These are phyloP conservation scores for Herminia tarsipennalis DNA, from an alignment of 2,888 invertebrate species.

Conservation along the genomic window DNA sequence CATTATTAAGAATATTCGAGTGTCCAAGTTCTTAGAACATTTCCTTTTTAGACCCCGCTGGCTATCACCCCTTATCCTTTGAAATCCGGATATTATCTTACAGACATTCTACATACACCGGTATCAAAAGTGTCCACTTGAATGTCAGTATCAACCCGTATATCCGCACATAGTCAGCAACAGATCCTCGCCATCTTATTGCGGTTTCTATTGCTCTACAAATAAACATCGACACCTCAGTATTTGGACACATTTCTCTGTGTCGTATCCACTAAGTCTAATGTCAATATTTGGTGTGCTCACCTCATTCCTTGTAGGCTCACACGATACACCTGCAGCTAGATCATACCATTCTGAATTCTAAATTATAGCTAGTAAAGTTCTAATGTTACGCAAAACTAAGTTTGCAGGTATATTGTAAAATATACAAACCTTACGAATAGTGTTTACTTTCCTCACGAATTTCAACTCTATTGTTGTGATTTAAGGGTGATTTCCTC, in stretches of 20 bases:
- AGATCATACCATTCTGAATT: constrained; percentile 21
- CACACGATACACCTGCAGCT: constrained; percentile 14
- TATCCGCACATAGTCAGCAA: constrained; percentile 37
- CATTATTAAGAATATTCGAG: too few relatives aligned
- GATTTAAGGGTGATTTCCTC: constrained; percentile 49
- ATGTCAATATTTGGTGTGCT: constrained; percentile 74
- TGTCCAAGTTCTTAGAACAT: too few relatives aligned
- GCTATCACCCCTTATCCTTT: too few relatives aligned
- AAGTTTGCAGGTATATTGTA: constrained; percentile 37
- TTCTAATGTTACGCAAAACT: constrained; percentile 4
- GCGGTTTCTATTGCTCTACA: constrained; percentile 72
- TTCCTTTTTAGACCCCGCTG: too few relatives aligned
- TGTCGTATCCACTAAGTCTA: constrained; percentile 72
- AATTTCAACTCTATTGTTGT: constrained; percentile 53
- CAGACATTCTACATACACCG: constrained; percentile 2
- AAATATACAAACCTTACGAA: constrained; percentile 52
- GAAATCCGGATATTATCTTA: too few relatives aligned
- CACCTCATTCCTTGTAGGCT: constrained; percentile 68
- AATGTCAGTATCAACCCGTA: constrained; percentile 27
- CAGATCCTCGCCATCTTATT: constrained; percentile 54
- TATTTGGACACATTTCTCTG: constrained; percentile 77
- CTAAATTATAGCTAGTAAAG: constrained; percentile 3
- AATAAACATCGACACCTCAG: constrained; percentile 74
- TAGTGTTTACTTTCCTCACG: constrained; percentile 54
- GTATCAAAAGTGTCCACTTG: constrained; percentile 25